Evolutionary conservation across 2,113 vertebrate species (phyloP), one percentile per base, ranked within the genome.

Genomic region (Rhinoderma darwinii): DNA sequence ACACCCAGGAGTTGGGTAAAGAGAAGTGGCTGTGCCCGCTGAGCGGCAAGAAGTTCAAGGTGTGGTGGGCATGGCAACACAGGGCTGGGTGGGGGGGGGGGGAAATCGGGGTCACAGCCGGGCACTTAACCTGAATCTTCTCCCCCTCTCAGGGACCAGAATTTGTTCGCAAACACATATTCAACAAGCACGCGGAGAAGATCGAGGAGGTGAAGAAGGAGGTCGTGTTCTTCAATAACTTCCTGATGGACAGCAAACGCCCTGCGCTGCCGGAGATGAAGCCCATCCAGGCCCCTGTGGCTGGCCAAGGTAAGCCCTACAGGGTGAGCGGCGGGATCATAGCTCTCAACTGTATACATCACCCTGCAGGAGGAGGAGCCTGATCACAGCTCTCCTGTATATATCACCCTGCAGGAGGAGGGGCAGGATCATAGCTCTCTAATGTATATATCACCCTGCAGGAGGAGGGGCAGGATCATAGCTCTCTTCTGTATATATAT

Each of bases 11-110:
- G 90, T 93, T 98, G 90, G 96, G 96, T 89, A 98, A 98, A 91
- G 97, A 98, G 93, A 98, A 98, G 88, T 98, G 97, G 97, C 95
- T 97, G 0, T 98, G 97, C 68, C 97, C 97, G 1, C 95, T 98
- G n/a, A 98, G 97, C 81, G 96, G 97, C 82, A 98, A 98, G 92
- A 98, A 98, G 89, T 98, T 98, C 90, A 98, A 98, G 96, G 97
- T 96, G 50, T n/a, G 96, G 96, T 95, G 59, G 35, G 74, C 74
- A n/a, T n/a, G n/a, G n/a, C n/a, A n/a, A n/a, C n/a, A 35, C 39
- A 25, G 37, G 4, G 8, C 79, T 51, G 89, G 73, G 37, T 43
- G 79, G 5, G 12, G 43, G 73, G 37, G 35, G 66, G 72, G 20
- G 0, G 37, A 25, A 41, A 39, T 41, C 30, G 18, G 27, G 14